Evolutionary conservation across 2,888 invertebrate genomes (phyloP).

Genomic region (Malthinus flaveolus): DNA sequence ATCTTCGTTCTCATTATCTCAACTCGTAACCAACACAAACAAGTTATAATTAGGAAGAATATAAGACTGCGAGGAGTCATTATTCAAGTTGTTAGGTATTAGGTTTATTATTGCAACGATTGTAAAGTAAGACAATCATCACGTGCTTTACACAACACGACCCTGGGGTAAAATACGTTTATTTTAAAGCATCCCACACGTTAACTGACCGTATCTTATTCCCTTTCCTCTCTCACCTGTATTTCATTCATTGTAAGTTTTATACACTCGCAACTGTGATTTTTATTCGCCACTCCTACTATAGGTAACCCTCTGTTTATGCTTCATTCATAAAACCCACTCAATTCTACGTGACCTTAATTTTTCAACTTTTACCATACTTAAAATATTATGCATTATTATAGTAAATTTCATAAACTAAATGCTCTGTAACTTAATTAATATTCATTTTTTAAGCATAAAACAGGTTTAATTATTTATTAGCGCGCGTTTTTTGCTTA

Average conservation of each 20-base stretch:
- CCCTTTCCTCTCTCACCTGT: constrained; percentile 28
- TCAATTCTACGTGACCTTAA: constrained; percentile 35
- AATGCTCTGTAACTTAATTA: constrained; percentile 5
- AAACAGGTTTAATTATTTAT: constrained; percentile 18
- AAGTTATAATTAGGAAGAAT: too few species aligned
- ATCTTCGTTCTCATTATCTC: too few species aligned
- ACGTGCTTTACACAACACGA: constrained; percentile 6
- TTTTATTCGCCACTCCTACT: constrained; percentile 37
- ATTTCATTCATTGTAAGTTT: constrained; percentile 32
- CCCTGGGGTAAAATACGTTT: constrained; percentile 28
- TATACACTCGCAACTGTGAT: constrained; percentile 30
- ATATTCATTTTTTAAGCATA: constrained; percentile 11
- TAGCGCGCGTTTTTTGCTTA: constrained; percentile 17
- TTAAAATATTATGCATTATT: constrained; percentile 4
- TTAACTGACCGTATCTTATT: constrained; percentile 32
- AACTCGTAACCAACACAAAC: too few species aligned
- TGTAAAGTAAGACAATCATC: constrained; percentile 9
- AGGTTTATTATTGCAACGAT: neutral
- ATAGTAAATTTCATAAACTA: constrained; percentile 9
- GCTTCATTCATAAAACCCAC: constrained; percentile 42
- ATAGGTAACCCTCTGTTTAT: constrained; percentile 26
- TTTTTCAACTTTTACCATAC: constrained; percentile 37
- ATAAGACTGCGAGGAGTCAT: too few species aligned
- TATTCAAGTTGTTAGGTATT: too few species aligned
- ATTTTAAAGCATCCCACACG: constrained; percentile 32